These are phyloP conservation scores for Oceanites oceanicus DNA, from an alignment of 2,113 vertebrate genomes.

Conservation along the genomic window DNA sequence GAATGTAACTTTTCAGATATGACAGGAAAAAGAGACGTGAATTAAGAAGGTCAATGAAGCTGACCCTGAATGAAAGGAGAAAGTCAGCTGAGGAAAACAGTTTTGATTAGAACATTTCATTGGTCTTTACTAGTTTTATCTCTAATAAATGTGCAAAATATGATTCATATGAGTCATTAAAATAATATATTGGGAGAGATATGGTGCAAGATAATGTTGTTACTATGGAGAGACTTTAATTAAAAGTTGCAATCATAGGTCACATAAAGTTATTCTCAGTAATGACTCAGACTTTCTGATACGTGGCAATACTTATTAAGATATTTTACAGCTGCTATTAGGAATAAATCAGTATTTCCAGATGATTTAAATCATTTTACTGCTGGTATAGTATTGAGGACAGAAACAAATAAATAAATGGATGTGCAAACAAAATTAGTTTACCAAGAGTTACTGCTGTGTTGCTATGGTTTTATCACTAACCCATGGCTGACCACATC, in stretches of 20 bases:
- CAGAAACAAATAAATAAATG: neutral
- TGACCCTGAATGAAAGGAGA: neutral
- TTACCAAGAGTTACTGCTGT: neutral
- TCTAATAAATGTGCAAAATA: neutral
- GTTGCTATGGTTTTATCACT: neutral
- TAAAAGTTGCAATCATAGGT: neutral
- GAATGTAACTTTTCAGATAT: neutral
- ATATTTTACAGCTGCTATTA: neutral
- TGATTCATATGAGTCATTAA: conserved; percentile 3
- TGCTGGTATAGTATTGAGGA: neutral
- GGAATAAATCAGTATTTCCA: neutral
- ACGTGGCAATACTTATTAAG: neutral
- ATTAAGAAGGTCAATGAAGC: neutral
- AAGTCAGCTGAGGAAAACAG: neutral
- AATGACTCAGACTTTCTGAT: neutral
- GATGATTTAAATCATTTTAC: neutral
- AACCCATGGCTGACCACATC: neutral
- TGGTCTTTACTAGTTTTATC: neutral
- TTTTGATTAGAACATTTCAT: neutral
- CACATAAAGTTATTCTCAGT: neutral
- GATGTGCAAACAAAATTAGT: neutral
- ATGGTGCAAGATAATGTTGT: neutral
- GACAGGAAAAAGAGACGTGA: neutral
- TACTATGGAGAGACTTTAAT: neutral
- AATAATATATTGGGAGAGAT: neutral